Evolutionary conservation across 2,113 vertebrate species (phyloP), one percentile per base, ranked within the genome.

Genomic region (Morone chrysops): DNA sequence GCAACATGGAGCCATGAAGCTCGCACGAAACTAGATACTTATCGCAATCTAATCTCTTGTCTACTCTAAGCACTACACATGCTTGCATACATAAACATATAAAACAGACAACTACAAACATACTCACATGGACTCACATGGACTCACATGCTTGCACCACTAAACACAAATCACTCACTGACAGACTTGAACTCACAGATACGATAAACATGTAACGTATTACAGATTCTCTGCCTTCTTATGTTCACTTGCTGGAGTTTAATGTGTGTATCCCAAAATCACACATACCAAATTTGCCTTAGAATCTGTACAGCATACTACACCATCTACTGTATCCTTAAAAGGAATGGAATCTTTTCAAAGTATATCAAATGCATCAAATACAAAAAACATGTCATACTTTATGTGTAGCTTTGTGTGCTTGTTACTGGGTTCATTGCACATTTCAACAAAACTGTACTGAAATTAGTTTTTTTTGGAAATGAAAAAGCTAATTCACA

Each of bases 1-100:
- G 80, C 56, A 59, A 38, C 63, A 87, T 70, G 69, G 47, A 81
- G 60, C 20, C 48, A 51, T 25, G 51, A 41, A 16, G 50, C 54
- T 84, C 12, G 31, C 70, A 85, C 69, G 57, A 70, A 85, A 87
- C 78, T 2, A 31, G 61, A 89, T 79, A 82, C 68, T 85, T 75
- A 90, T 75, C 18, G 36, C 54, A 31, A 14, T 87, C 57, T 90
- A 92, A 91, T 90, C 86, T 80, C 73, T 82, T 78, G 47, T 87
- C 81, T 41, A 40, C 74, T 70, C 56, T 74, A 48, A 85, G 77
- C 61, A 8, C 60, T 60, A 84, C 71, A 70, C 50, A 54, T 76
- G 82, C 71, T 72, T 83, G 59, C 54, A 68, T 70, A 83, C 45
- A 76, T 68, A 47, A 41, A 68, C 31, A 81, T 62, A 69, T 54